A percentile compares a stretch with the other conserved stretches of the same genome.
Evolutionary conservation across 2,113 vertebrate species (phyloP).

Genomic region (Ellobius talpinus): DNA sequence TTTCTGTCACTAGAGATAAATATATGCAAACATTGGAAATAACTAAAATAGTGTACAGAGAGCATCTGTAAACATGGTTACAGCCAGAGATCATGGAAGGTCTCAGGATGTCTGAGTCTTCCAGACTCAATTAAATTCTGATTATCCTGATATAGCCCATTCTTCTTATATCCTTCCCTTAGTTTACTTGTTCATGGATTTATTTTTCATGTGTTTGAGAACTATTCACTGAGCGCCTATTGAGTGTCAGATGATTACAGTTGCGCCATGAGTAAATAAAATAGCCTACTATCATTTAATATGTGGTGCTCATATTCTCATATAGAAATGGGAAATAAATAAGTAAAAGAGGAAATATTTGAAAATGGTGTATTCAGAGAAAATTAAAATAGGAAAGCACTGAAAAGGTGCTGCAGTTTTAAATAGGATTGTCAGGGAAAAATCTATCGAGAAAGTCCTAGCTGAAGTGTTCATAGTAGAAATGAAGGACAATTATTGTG

Average conservation of each 20-base stretch:
- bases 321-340: background rate
- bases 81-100: background rate
- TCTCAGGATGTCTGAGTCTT: background rate
- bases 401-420: background rate
- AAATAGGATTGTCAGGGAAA: background rate
- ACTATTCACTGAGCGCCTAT: background rate
- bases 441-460: background rate
- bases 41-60: slow-evolving; percentile 7
- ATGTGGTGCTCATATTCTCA: background rate
- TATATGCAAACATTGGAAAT: slow-evolving; percentile 41
- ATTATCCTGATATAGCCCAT: background rate
- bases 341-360: slow-evolving; percentile 8
- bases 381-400: slow-evolving; percentile 5
- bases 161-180: background rate
- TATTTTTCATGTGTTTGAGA: background rate
- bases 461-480: background rate
- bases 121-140: slow-evolving; percentile 14
- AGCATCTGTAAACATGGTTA: background rate
- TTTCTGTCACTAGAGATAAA: background rate
- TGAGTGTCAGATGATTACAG: background rate
- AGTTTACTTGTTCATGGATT: background rate
- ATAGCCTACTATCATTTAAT: background rate
- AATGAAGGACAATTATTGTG: background rate
- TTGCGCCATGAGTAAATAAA: slow-evolving; percentile 17
- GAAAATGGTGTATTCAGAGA: slow-evolving; percentile 44